Percentiles rank a stretch among this genome's conserved stretches.
Evolutionary conservation across 2,888 invertebrate genomes (phyloP).

Genomic region (Zhuqinia jingwanae): DNA sequence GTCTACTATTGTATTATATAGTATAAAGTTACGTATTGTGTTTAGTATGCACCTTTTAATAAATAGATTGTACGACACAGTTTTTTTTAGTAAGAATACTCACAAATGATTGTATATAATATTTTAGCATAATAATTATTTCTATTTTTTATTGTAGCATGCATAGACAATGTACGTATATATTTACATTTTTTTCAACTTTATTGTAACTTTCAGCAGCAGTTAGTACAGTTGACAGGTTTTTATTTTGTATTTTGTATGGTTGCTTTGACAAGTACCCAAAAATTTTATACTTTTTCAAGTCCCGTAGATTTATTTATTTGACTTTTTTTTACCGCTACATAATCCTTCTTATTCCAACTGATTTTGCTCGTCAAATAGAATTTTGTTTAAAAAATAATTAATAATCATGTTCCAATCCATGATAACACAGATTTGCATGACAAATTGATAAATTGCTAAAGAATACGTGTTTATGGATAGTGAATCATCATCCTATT

Average conservation of each 20-base stretch:
- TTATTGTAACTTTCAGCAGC: constrained; percentile 73
- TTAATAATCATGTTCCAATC: no score
- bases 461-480: no score
- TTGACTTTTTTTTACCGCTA: no score
- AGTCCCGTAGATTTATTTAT: no score
- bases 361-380: no score
- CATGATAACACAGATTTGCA: no score
- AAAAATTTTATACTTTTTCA: background rate
- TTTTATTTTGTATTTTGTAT: background rate
- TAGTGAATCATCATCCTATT: no score
- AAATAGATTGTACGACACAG: background rate
- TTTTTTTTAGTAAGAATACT: background rate
- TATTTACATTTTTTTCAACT: constrained; percentile 58
- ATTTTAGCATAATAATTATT: background rate
- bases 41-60: background rate
- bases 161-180: constrained; percentile 7
- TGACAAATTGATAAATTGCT: no score
- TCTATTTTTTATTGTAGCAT: no score
- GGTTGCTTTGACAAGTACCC: background rate
- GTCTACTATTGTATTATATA: background rate
- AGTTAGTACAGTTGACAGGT: constrained; percentile 17
- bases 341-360: no score
- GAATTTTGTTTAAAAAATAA: no score
- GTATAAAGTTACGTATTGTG: constrained; percentile 1
- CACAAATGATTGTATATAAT: background rate